Percentiles rank a stretch among this genome's conserved stretches.
Conservation (phyloP, 1,140 invertebrate species). For the Gonatopus flavifemur region DNA sequence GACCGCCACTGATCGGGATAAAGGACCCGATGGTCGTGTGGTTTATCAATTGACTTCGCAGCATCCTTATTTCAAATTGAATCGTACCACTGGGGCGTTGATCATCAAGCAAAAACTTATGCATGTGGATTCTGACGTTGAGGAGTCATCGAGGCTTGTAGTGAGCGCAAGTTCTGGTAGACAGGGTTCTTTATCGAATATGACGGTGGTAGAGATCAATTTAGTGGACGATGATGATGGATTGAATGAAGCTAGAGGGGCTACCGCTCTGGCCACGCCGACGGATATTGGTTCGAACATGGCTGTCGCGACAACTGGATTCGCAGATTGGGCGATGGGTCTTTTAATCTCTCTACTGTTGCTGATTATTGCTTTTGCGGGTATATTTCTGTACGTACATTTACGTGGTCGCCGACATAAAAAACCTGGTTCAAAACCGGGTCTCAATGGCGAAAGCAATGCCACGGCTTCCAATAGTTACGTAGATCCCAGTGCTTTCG, state of each 20-base stretch:
- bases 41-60: conserved; percentile 84
- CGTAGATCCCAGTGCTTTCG: conserved; percentile 81
- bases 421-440: conserved; percentile 74
- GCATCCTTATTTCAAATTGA: conserved; percentile 87
- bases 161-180: conserved; percentile 86
- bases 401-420: conserved; percentile 80
- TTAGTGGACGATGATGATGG: conserved; percentile 63
- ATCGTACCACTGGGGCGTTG: conserved; percentile 85
- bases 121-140: conserved; percentile 62
- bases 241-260: conserved; percentile 62
- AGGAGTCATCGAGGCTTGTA: conserved; percentile 70
- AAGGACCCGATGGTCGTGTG: conserved; percentile 87
- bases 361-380: conserved; percentile 77
- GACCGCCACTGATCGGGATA: conserved; percentile 85
- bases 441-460: conserved; percentile 67
- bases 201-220: conserved; percentile 82
- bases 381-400: conserved; percentile 80
- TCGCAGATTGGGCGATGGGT: conserved; percentile 86
- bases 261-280: conserved; percentile 75
- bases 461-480: conserved; percentile 76
- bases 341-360: conserved; percentile 79
- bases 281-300: conserved; percentile 51
- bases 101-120: conserved; percentile 77
- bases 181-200: conserved; percentile 81
- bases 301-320: conserved; percentile 61